A percentile compares a stretch with the other conserved stretches of the same genome.
Conservation (phyloP, 2,888 invertebrate species). For the Atethmia centrago region DNA sequence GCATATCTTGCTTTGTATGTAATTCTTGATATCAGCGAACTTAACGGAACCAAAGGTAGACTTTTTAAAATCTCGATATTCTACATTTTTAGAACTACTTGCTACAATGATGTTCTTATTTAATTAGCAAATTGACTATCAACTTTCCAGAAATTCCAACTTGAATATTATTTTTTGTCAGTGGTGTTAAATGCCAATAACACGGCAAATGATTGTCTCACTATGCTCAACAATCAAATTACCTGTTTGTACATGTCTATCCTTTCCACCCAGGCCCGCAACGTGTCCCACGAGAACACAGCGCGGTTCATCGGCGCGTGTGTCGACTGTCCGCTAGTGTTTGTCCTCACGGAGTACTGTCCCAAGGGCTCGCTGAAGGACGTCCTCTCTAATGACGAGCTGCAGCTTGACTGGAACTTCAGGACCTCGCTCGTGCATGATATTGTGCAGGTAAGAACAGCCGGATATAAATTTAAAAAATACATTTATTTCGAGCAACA, state of each 20-base stretch:
- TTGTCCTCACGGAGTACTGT: conserved; percentile 96
- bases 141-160: neutral
- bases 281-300: conserved; percentile 96
- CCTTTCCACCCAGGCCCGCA: conserved; percentile 91
- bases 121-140: neutral
- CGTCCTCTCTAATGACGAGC: conserved; percentile 95
- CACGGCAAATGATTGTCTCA: neutral
- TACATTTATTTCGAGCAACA: no score
- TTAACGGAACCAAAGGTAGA: neutral
- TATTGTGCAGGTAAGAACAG: conserved; percentile 93
- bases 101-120: neutral
- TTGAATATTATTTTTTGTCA: neutral
- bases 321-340: conserved; percentile 94
- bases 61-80: neutral
- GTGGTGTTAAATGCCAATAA: neutral
- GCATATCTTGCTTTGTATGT: neutral
- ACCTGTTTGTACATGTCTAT: neutral
- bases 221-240: neutral
- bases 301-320: conserved; percentile 97
- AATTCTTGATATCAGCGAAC: neutral
- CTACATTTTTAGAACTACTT: neutral
- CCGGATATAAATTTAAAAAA: no score
- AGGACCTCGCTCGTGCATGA: conserved; percentile 97
- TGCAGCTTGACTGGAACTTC: conserved; percentile 97
- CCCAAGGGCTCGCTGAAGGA: conserved; percentile 96